phyloP scores from a whole-genome alignment of 2,797 vertebrate species.

The Xyrichtys novacula region DNA sequence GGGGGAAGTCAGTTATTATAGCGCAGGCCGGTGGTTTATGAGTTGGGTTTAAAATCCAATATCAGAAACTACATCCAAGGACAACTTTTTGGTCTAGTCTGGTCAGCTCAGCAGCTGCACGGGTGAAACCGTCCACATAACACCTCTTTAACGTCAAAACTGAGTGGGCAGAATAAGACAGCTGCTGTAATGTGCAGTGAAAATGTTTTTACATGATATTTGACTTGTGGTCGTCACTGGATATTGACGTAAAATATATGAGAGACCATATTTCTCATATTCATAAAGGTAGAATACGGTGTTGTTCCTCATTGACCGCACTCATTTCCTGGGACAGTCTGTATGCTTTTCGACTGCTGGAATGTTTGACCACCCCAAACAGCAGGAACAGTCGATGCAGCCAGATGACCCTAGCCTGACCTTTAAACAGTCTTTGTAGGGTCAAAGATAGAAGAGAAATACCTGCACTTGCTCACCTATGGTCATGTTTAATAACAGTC shows the following conservation, averaged over 20 bases:
- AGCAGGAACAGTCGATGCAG: conserved; percentile 43
- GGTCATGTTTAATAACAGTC: conserved; percentile 11
- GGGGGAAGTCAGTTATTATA: conserved; percentile 81
- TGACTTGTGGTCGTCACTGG: conserved; percentile 55
- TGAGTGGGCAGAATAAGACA: conserved; percentile 62
- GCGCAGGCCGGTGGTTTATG: conserved; percentile 68
- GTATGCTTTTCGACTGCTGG: conserved; percentile 43
- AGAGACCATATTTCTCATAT: conserved; percentile 59
- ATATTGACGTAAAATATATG: conserved; percentile 66
- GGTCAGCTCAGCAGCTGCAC: conserved; percentile 73
- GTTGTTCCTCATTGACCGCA: conserved; percentile 50
- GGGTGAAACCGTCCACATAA: conserved; percentile 68
- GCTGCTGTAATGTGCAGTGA: conserved; percentile 59
- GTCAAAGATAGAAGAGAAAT: conserved; percentile 42
- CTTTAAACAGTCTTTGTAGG: conserved; percentile 52
- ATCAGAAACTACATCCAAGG: conserved; percentile 74
- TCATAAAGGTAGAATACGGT: conserved; percentile 44
- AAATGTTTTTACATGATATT: conserved; percentile 71
- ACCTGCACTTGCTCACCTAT: conserved; percentile 18
- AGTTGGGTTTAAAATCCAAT: conserved; percentile 81
- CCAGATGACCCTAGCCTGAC: conserved; percentile 54
- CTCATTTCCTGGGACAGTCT: conserved; percentile 55
- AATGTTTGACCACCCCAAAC: conserved; percentile 70
- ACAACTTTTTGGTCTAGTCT: conserved; percentile 70
- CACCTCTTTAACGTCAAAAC: conserved; percentile 78